Conservation (phyloP, 2,888 invertebrate species). For the Melolontha melolontha region DNA sequence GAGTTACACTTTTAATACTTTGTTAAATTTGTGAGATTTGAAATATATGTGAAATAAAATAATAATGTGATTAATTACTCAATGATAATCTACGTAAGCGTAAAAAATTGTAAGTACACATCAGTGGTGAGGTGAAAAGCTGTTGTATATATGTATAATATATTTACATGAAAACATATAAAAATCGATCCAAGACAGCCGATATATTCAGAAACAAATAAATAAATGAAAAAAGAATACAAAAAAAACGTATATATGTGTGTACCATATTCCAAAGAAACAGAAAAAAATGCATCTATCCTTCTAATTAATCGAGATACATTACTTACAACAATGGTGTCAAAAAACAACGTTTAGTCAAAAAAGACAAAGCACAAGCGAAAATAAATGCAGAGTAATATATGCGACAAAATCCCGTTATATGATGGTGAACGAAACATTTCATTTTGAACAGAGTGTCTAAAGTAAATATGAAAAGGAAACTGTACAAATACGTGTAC, state of each 20-base stretch:
- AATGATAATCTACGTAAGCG: slow-evolving; percentile 27
- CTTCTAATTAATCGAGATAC: slow-evolving; percentile 37
- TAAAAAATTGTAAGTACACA: slow-evolving; percentile 37
- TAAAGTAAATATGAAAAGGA: slow-evolving; percentile 24
- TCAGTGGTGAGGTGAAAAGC: slow-evolving; percentile 29
- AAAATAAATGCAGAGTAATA: slow-evolving; percentile 36
- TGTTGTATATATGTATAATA: slow-evolving; percentile 36
- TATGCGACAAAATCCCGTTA: slow-evolving; percentile 34
- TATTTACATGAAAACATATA: slow-evolving; percentile 32
- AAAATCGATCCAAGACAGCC: slow-evolving; percentile 37
- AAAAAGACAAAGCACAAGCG: slow-evolving; percentile 39
- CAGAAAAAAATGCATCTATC: slow-evolving; percentile 32
- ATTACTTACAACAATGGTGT: slow-evolving; percentile 39
- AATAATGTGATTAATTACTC: not conserved
- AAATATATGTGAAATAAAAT: too few relatives aligned
- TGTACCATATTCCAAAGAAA: slow-evolving; percentile 36
- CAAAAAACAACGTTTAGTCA: slow-evolving; percentile 36
- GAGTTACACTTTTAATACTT: too few relatives aligned
- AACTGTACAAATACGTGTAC: slow-evolving; percentile 1
- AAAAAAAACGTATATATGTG: slow-evolving; percentile 21
- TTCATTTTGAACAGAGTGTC: slow-evolving; percentile 39
- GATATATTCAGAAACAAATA: slow-evolving; percentile 13
- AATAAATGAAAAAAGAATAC: slow-evolving; percentile 19
- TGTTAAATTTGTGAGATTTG: too few relatives aligned
- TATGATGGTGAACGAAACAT: slow-evolving; percentile 42